Base-by-base conservation (phyloP, 2,797 vertebrate genomes). In the Lagothrix lagotricha region DNA sequence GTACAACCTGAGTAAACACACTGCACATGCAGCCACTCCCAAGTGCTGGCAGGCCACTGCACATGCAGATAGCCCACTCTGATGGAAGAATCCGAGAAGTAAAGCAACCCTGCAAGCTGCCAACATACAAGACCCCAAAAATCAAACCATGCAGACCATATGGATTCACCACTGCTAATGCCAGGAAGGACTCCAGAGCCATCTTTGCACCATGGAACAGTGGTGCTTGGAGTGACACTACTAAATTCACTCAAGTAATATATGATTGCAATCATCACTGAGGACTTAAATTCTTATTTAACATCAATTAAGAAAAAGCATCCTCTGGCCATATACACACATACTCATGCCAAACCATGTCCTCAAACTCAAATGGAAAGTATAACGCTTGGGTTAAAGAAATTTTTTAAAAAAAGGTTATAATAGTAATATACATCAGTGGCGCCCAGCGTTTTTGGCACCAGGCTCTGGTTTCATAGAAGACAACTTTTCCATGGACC, bases 281-380 rank as follows among this genome's bases (percentile, higher is more conserved):
- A 82, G n/a, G 89, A 76, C 36, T 86, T 89, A 44, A 85, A 77
- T 91, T 85, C 48, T 67, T 67, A 36, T 24, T 44, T 67, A 61
- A 79, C 13, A 46, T 33, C 48, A 75, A 82, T 39, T 80, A 48
- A 77, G 10, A 24, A 81, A 81, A 87, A 17, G 20, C 30, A 2
- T 15, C 12, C 17, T 26, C 33, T 30, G 24, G 15, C n/a, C 44
- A 84, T 39, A 75, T 22, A 95, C 2, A 72, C 2, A 28, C 3
- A 61, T 0, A 13, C 12, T 44, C 1, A 70, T 73, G 10, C 12
- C 9, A 70, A 92, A 33, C 39, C n/a, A 81, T 5, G 41, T 6
- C 28, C 84, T 84, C 33, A 76, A 80, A 96, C 30, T 83, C 91
- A 83, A 93, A 58, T 57, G 41, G 73, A 13, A 93, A 86, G 57